A percentile compares a stretch with the other conserved stretches of the same genome.
phyloP scores from a whole-genome alignment of 2,888 invertebrate species.

The Synergus laeviventris region DNA sequence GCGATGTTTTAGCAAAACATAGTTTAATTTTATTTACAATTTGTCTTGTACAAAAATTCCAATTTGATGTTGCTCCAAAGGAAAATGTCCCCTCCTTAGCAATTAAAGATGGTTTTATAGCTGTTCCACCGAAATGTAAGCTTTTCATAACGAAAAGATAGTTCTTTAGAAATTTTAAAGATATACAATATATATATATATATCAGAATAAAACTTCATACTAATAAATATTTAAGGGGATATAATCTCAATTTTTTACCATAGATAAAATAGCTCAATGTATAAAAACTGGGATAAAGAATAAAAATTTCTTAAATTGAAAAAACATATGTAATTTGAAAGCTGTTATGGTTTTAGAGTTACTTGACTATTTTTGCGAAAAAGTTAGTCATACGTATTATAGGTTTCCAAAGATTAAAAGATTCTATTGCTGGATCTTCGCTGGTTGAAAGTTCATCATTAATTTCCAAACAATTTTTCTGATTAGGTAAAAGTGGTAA shows the following conservation, averaged over 20 bases:
- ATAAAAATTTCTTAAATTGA: no score
- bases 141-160: conserved; percentile 4
- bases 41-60: conserved; percentile 84
- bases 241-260: no score
- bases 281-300: no score
- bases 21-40: conserved; percentile 86
- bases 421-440: conserved; percentile 48
- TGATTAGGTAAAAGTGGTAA: conserved; percentile 50
- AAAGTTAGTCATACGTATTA: conserved; percentile 10
- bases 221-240: no score
- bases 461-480: conserved; percentile 60
- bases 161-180: not conserved
- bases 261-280: no score
- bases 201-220: no score
- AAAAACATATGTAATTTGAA: not conserved
- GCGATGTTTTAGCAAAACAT: conserved; percentile 85
- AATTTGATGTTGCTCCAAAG: conserved; percentile 81
- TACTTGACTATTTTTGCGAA: not conserved
- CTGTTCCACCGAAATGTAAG: conserved; percentile 54
- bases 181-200: no score
- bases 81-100: conserved; percentile 79
- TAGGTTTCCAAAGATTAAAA: conserved; percentile 56
- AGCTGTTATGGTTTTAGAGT: not conserved
- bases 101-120: conserved; percentile 85
- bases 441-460: conserved; percentile 48